phyloP scores from a whole-genome alignment of 2,113 vertebrate genomes.

The Tychaedon coryphoeus region DNA sequence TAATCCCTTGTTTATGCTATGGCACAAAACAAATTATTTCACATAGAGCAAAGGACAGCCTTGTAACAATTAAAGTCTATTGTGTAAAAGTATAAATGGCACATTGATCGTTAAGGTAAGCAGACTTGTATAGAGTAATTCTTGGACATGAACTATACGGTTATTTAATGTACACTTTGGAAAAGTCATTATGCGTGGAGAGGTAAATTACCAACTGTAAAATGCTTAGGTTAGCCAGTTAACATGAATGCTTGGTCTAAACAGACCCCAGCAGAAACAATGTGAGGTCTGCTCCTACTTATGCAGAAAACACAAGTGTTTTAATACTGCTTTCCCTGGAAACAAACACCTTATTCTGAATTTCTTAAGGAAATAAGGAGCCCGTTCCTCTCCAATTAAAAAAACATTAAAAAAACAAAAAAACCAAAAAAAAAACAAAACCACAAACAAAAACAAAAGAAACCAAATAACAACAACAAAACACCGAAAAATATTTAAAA shows the following conservation, averaged over 20 bases:
- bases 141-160: neutral
- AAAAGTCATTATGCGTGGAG: neutral
- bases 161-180: neutral
- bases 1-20: constrained; percentile 48
- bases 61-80: constrained; percentile 42
- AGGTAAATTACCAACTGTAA: neutral
- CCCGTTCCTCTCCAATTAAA: neutral
- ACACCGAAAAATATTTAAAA: neutral
- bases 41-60: constrained; percentile 27
- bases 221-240: neutral
- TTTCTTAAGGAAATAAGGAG: neutral
- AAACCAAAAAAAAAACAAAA: neutral
- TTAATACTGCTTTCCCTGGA: neutral
- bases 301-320: neutral
- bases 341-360: neutral
- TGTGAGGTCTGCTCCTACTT: neutral
- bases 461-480: too few relatives aligned
- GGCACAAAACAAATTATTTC: constrained; percentile 46
- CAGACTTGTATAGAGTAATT: constrained; percentile 9
- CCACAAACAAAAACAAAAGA: neutral
- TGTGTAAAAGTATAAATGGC: constrained; percentile 17
- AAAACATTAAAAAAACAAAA: neutral
- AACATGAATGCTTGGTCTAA: neutral
- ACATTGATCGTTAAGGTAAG: constrained; percentile 17
- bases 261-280: neutral